These are phyloP conservation scores for Seira musarum DNA, from an alignment of 2,888 invertebrate species.

Conservation along the genomic window DNA sequence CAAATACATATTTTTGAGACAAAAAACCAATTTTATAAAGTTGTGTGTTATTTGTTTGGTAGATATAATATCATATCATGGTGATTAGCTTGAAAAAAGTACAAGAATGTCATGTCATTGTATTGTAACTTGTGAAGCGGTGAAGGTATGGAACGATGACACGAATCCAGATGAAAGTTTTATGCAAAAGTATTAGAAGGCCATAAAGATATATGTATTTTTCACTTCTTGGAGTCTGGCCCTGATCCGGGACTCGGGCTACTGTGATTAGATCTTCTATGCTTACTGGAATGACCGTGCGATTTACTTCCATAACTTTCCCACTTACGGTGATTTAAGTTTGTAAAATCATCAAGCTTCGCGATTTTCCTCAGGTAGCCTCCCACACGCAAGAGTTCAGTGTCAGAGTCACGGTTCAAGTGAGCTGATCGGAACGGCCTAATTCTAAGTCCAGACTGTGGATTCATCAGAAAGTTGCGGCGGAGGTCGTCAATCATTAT, in stretches of 20 bases:
- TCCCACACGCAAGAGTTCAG: conserved; percentile 85
- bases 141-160: no score
- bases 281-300: conserved; percentile 51
- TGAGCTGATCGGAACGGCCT: conserved; percentile 93
- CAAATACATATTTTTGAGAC: no score
- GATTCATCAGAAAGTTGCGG: conserved; percentile 98
- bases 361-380: conserved; percentile 88
- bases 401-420: conserved; percentile 86
- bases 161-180: no score
- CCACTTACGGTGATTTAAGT: conserved; percentile 93
- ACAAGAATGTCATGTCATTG: no score
- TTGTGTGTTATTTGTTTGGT: no score
- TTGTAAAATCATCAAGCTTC: conserved; percentile 84
- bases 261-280: conserved; percentile 22
- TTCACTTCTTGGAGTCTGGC: conserved; percentile 30
- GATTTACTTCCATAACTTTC: conserved; percentile 74
- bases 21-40: no score
- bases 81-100: no score
- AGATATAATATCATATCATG: no score
- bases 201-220: no score
- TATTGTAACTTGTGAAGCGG: no score
- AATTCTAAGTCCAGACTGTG: conserved; percentile 92
- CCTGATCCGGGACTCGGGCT: conserved; percentile 20
- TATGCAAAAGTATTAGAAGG: no score
- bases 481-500: conserved; percentile 98